A percentile compares a stretch with the other conserved stretches of the same genome.
These are phyloP conservation scores for Herminia tarsipennalis DNA, from an alignment of 2,888 invertebrate species.

Conservation along the genomic window DNA sequence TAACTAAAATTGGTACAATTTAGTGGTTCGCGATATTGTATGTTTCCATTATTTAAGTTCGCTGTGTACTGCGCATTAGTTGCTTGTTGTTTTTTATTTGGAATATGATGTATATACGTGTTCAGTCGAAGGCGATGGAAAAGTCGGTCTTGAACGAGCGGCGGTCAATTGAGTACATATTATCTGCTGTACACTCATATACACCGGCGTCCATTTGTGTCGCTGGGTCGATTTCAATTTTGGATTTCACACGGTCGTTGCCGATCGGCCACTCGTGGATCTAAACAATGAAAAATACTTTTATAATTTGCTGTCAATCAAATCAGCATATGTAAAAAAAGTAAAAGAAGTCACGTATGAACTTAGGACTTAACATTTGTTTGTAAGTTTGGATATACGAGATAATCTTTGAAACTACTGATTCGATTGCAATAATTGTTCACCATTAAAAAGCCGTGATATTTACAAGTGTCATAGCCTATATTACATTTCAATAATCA, in stretches of 20 bases:
- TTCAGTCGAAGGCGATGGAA: conserved; percentile 94
- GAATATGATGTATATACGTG: conserved; percentile 25
- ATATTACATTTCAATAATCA: too few relatives aligned
- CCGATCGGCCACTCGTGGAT: conserved; percentile 96
- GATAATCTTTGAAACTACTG: too few relatives aligned
- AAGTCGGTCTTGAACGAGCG: conserved; percentile 97
- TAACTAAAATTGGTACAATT: conserved; percentile 13
- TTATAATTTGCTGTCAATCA: not conserved
- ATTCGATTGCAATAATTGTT: too few relatives aligned
- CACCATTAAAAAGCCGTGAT: too few relatives aligned
- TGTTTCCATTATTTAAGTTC: not conserved
- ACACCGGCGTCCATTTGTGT: conserved; percentile 98
- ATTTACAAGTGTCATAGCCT: too few relatives aligned
- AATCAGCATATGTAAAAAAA: too few relatives aligned
- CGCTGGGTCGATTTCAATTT: conserved; percentile 97
- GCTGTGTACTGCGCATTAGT: conserved; percentile 1
- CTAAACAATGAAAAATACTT: conserved; percentile 67
- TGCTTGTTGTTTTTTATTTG: conserved; percentile 1
- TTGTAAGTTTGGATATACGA: too few relatives aligned
- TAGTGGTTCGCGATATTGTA: not conserved
- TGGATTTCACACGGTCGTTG: conserved; percentile 94
- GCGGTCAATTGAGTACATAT: conserved; percentile 96
- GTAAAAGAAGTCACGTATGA: too few relatives aligned
- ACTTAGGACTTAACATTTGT: too few relatives aligned
- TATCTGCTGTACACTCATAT: conserved; percentile 97